Evolutionary conservation across 2,797 vertebrate species (phyloP), one percentile per base, ranked within the genome.

Genomic region (Pampus argenteus): DNA sequence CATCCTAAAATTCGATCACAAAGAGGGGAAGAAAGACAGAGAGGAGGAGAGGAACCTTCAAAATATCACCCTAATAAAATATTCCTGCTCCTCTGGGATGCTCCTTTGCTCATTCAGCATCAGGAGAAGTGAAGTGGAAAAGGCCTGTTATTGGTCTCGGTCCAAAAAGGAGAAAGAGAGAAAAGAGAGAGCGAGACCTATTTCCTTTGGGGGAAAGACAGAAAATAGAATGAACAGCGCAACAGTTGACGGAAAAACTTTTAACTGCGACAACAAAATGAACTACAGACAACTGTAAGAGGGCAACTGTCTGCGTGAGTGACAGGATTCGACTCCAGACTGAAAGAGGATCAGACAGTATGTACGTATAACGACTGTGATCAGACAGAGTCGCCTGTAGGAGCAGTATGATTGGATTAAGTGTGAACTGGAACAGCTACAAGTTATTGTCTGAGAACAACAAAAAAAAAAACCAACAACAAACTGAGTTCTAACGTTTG

Each of bases 11-110:
- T 89, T 81, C 88, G 73, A 70, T 84, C 89, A 83, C 71, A 55
- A 55, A 79, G 86, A 88, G 71, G 62, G 86, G 82, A 88, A 91
- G 84, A 89, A 90, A 88, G 87, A 74, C 68, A 25, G 66, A 72
- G 74, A 66, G 77, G 81, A 75, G 75, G 66, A 85, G 79, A 85
- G 71, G 38, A 60, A 84, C 79, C 79, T 91, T 89, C 80, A 90
- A 90, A 91, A 90, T 89, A 87, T 88, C 82, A 82, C 89, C 88
- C 84, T 91, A 88, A 93, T 93, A 88, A 92, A 93, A 93, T 93
- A 93, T 92, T 91, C 90, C 87, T 51, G 83, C 78, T 92, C 88
- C 89, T 88, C 78, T 90, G 92, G 91, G 90, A 88, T 84, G 71
- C 83, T 88, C 86, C 84, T 88, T 84, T 90, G 91, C 92, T 87